Evolutionary conservation across 2,113 vertebrate genomes (phyloP), one percentile per base, ranked within the genome.

Genomic region (Potamarius usumacintae): DNA sequence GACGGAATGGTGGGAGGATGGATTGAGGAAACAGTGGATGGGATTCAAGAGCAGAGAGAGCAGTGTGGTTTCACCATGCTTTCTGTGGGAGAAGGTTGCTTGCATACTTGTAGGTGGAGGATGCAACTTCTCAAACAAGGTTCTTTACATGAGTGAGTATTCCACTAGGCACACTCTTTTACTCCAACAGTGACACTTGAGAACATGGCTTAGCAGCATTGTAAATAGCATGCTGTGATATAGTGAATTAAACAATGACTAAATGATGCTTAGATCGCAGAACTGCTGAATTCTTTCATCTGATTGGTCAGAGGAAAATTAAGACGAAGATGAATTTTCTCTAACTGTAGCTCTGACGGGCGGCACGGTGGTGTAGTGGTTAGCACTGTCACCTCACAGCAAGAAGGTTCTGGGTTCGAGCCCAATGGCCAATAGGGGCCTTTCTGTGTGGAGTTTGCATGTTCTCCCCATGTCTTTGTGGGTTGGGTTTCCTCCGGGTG

Each of bases 1-100:
- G 85, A 90, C 86, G 58, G 85, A 63, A 87, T 88, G 87, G 91
- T 90, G 89, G 88, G 90, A 86, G 88, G 90, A 88, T 86, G 76
- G 85, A 88, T 85, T 79, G 80, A 71, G 83, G 85, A 91, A 88
- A 86, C 74, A 52, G 82, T 84, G 89, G 86, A 84, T 76, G 88
- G 88, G 86, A 89, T 85, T 80, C 27, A 74, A 71, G 83, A 83
- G 48, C 76, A 87, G 52, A 30, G 22, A 65, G 76, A 87, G 63
- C 62, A 48, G 63, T 30, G 63, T 74, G 60, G 77, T 82, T 89
- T 83, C 82, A 58, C 62, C 52, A 85, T 87, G 57, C 50, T 86
- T 85, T 57, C 74, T 72, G 86, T 62, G 74, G 80, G 69, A 62
- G 50, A 80, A 80, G 83, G 62, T 63, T 79, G 87, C 52, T 77